Conservation (phyloP, 2,113 vertebrate species). For the Eulemur macaco region DNA sequence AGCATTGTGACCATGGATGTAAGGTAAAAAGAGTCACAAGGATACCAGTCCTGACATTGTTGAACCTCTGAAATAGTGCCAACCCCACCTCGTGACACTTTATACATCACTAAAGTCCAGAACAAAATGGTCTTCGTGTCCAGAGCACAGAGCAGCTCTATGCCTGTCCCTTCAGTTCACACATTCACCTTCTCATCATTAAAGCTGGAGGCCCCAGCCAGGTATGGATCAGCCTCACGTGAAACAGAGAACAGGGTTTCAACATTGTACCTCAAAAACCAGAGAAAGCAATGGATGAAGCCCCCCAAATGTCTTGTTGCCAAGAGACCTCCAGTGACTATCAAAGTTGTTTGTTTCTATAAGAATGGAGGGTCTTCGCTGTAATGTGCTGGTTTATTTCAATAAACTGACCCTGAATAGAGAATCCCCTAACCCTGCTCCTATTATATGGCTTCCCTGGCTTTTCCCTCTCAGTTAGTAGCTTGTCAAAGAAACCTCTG, state of each 20-base stretch:
- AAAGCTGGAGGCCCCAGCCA: not conserved
- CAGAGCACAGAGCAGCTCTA: not conserved
- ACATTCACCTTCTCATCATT: not conserved
- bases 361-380: not conserved
- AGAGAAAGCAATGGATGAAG: not conserved
- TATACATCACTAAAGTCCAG: not conserved
- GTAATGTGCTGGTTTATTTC: not conserved
- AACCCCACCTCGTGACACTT: not conserved
- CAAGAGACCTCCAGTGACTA: not conserved
- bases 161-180: not conserved
- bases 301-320: not conserved
- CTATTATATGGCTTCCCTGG: not conserved
- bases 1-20: not conserved
- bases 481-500: not conserved
- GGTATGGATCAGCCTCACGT: not conserved
- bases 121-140: not conserved
- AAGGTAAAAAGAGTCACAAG: not conserved
- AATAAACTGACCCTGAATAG: not conserved
- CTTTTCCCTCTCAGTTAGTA: not conserved
- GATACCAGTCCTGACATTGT: not conserved
- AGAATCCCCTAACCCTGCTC: not conserved
- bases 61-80: not conserved
- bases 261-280: not conserved
- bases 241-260: not conserved
- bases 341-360: not conserved